Evolutionary conservation across 2,797 vertebrate species (phyloP).

Genomic region (Lepidocolaptes lacrymiger): DNA sequence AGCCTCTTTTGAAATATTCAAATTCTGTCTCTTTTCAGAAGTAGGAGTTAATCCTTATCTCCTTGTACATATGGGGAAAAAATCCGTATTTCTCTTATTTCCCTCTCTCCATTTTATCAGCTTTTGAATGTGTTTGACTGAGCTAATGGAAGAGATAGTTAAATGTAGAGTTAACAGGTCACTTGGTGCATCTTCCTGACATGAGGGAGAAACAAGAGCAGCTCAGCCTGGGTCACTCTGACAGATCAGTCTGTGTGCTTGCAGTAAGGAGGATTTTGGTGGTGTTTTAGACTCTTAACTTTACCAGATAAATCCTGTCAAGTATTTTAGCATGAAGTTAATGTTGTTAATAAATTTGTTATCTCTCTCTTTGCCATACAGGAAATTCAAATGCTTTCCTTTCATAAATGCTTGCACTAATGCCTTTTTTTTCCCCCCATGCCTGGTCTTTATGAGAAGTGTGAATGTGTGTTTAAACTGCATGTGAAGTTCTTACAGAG

Average conservation of each 20-base stretch:
- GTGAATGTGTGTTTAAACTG: neutral
- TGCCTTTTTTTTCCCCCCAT: neutral
- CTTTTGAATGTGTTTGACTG: neutral
- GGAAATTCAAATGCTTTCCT: neutral
- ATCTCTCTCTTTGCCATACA: neutral
- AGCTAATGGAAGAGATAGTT: neutral
- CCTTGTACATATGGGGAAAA: neutral
- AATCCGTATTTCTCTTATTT: neutral
- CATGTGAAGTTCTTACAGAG: neutral
- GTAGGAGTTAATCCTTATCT: neutral
- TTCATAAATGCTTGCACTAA: neutral
- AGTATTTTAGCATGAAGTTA: neutral
- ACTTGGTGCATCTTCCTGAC: neutral
- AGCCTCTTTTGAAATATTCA: neutral
- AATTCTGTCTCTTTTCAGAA: constrained; percentile 17
- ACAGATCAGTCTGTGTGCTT: neutral
- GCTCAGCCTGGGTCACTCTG: neutral
- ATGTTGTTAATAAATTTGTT: neutral
- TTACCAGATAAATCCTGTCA: neutral
- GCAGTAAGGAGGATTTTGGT: neutral
- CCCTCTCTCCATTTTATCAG: neutral
- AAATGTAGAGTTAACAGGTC: neutral
- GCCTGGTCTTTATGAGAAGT: neutral
- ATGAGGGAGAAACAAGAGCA: neutral
- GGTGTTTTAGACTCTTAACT: neutral